phyloP scores from a whole-genome alignment of 2,888 invertebrate genomes.

The Pelosia muscerda region DNA sequence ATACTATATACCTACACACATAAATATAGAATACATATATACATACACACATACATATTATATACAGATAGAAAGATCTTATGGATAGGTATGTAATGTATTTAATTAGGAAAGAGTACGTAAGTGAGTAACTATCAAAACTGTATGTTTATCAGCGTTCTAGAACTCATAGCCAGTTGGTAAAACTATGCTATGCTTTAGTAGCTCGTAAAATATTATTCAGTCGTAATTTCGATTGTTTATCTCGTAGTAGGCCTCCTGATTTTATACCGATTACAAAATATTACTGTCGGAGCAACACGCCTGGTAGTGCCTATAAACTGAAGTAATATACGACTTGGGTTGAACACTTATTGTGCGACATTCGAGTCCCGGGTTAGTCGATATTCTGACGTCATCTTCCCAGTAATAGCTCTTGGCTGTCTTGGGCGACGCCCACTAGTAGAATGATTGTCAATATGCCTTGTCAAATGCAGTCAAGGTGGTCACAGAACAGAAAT shows the following conservation, averaged over 20 bases:
- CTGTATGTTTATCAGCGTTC: no score
- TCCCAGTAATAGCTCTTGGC: not conserved
- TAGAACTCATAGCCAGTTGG: no score
- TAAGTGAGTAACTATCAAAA: no score
- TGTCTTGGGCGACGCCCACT: slow-evolving; percentile 1
- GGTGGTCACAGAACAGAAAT: no score
- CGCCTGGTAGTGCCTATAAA: slow-evolving; percentile 32
- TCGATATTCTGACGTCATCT: slow-evolving; percentile 39
- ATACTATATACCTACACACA: no score
- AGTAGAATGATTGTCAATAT: not conserved
- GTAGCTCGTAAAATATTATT: not conserved
- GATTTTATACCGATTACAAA: slow-evolving; percentile 54
- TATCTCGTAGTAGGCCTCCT: slow-evolving; percentile 10
- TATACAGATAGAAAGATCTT: no score
- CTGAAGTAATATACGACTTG: slow-evolving; percentile 32
- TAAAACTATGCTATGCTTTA: no score
- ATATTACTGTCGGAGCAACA: slow-evolving; percentile 37
- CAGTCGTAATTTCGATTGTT: not conserved
- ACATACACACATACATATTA: no score
- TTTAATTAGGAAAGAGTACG: no score
- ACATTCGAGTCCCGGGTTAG: slow-evolving; percentile 30
- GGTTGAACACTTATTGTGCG: slow-evolving; percentile 18
- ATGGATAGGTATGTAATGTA: no score
- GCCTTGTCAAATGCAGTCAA: no score
- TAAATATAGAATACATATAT: no score